Evolutionary conservation across 1,140 invertebrate genomes (phyloP), one percentile per base, ranked within the genome.

Genomic region (Matsumurasca onukii): DNA sequence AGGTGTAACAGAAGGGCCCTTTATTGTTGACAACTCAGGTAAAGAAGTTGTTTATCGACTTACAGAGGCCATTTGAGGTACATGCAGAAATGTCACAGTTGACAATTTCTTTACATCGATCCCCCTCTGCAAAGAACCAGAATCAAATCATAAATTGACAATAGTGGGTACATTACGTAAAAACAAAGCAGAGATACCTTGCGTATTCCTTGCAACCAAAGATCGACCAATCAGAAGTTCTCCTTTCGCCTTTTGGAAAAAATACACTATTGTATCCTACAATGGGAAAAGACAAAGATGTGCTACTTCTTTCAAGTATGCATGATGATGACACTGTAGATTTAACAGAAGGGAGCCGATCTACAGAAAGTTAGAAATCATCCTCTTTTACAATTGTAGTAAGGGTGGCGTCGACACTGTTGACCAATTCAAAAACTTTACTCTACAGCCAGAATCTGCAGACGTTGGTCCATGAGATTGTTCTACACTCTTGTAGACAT

Each of bases 141-240:
- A 9, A 17, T 39, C 34, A 9, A 39, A 39, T 39, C 34, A 39
- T 17, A 5, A 39, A 25, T 62, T 78, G 55, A 79, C 75, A 48
- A 62, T 77, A 29, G 70, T 77, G 51, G 75, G 76, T 59, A 78
- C 75, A 39, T 27, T 79, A 1, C 68, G 71, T 57, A 77, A 75
- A 70, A 78, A 78, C 55, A 78, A 78, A 73, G 31, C 61, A 24
- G 75, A 78, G 71, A 75, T 80, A 31, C 78, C 78, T 5, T 66
- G 71, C 64, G 70, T 77, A 39, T 71, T 80, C 22, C 25, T 68
- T 22, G 29, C 52, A 2, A 66, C 17, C 30, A 74, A 70, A 69
- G 63, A 63, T 25, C 29, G 20, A 13, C 31, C 31, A 15, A 48
- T 52, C 20, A 20, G 27, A 20, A 12, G 24, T 22, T 31, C 29